phyloP scores from a whole-genome alignment of 2,888 invertebrate genomes.

The Himalopsyche japonica region DNA sequence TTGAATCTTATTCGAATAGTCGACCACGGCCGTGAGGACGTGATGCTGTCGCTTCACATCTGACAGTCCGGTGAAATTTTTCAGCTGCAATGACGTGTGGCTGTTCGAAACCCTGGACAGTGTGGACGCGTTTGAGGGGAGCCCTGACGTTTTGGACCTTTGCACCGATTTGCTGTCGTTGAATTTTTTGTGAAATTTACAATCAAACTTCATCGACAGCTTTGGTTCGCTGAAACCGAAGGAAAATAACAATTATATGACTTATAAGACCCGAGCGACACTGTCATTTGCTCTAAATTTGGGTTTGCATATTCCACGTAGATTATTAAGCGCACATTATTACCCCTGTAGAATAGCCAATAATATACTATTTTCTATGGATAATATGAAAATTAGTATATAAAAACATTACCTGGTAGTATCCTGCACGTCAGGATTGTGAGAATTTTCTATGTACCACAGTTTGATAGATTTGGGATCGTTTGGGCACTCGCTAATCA shows the following conservation, averaged over 20 bases:
- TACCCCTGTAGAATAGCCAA: no score
- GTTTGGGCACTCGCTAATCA: slow-evolving; percentile 47
- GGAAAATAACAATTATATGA: slow-evolving; percentile 38
- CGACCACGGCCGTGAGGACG: neutral
- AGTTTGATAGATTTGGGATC: slow-evolving; percentile 49
- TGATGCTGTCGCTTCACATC: no score
- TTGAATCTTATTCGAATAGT: neutral
- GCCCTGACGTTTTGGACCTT: slow-evolving; percentile 1
- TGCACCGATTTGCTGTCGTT: slow-evolving; percentile 30
- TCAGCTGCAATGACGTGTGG: neutral
- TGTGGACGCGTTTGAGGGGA: neutral
- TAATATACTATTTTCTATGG: no score
- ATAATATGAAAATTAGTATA: no score
- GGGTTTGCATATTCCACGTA: no score
- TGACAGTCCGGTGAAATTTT: neutral
- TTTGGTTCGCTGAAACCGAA: slow-evolving; percentile 50
- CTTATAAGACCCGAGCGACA: no score
- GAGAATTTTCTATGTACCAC: slow-evolving; percentile 44
- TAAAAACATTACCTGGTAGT: no score
- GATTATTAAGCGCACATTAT: no score
- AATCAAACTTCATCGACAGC: slow-evolving; percentile 55
- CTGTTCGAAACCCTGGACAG: neutral
- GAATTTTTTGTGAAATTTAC: slow-evolving; percentile 48
- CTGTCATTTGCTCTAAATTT: no score
- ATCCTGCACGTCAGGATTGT: no score